Percentiles rank a stretch among this genome's conserved stretches.
Conservation (phyloP, 2,888 invertebrate genomes). For the Drosophila tanythrix region DNA sequence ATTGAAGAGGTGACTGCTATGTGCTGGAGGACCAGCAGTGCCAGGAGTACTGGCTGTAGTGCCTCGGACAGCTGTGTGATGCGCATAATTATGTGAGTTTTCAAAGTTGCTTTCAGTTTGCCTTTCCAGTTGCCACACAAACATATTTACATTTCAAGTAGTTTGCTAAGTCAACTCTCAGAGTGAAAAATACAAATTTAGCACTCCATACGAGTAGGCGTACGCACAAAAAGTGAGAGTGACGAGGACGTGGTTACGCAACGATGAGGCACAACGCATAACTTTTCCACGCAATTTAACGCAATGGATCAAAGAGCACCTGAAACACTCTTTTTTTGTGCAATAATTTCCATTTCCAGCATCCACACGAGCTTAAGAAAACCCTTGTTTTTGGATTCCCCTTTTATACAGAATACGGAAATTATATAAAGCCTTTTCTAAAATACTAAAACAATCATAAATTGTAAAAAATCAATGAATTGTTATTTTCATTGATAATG, state of each 20-base stretch:
- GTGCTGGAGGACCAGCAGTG: slow-evolving; percentile 25
- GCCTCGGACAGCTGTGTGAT: slow-evolving; percentile 39
- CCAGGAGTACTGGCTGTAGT: slow-evolving; percentile 20
- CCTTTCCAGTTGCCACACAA: slow-evolving; percentile 56
- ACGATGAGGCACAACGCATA: slow-evolving; percentile 45
- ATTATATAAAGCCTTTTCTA: background rate
- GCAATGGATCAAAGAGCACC: slow-evolving; percentile 45
- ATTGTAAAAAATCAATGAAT: background rate
- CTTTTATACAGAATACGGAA: background rate
- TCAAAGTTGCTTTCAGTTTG: slow-evolving; percentile 68
- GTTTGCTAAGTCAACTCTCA: slow-evolving; percentile 71
- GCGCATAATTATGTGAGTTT: slow-evolving; percentile 67
- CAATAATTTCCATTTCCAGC: too few species aligned
- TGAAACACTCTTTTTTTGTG: slow-evolving; percentile 3
- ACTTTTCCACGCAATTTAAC: slow-evolving; percentile 75
- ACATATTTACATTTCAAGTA: slow-evolving; percentile 75
- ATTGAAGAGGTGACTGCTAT: background rate
- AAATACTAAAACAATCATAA: background rate
- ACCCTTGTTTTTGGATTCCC: too few species aligned
- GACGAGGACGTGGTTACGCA: background rate
- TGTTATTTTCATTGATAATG: background rate
- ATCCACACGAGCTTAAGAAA: background rate
- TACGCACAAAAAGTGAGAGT: slow-evolving; percentile 1
- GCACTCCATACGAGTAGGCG: slow-evolving; percentile 31
- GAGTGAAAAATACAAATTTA: slow-evolving; percentile 46